Evolutionary conservation across 2,888 invertebrate genomes (phyloP), one percentile per base, ranked within the genome.

Genomic region (Protonemura montana): DNA sequence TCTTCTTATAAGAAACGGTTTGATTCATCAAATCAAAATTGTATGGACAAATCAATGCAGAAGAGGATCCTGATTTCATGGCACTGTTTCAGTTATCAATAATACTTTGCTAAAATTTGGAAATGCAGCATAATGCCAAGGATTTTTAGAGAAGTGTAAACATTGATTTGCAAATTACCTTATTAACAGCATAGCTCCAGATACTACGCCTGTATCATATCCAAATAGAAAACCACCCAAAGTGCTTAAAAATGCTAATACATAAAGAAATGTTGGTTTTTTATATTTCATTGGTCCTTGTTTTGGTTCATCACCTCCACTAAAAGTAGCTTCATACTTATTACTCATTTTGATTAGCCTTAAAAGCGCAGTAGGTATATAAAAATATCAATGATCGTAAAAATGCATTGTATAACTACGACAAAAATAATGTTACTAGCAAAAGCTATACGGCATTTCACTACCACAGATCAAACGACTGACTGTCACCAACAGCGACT

Each of bases 151-250:
- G n/a, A n/a, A 76, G 42, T 25, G n/a, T 16, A 84, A 28, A 41
- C 1, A 86, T 10, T 25, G 29, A 13, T 35, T 59, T 13, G 1
- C 13, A 27, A 87, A 88, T 88, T 87, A 88, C 89, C 88, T 86
- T 27, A 92, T 89, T 59, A 91, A 88, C 30, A 92, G 88, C 91
- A 92, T 91, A 0, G 93, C 92, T 25, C 93, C 92, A 0, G 93
- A 93, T 1, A 93, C 92, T 42, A 93, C 93, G 7, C 93, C 93
- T 0, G 93, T 94, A 89, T 93, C 93, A 89, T 94, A 93, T n/a
- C 93, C 93, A 89, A 93, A 93, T 28, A 93, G 90, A 89, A 93
- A 93, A 0, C 93, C 93, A 3, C 93, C 93, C 16, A 92, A 89
- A 27, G 92, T 91, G 21, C 92, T 91, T 83, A 92, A 89, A 87